phyloP scores from a whole-genome alignment of 1,140 invertebrate genomes.

The Hylaeus anthracinus region DNA sequence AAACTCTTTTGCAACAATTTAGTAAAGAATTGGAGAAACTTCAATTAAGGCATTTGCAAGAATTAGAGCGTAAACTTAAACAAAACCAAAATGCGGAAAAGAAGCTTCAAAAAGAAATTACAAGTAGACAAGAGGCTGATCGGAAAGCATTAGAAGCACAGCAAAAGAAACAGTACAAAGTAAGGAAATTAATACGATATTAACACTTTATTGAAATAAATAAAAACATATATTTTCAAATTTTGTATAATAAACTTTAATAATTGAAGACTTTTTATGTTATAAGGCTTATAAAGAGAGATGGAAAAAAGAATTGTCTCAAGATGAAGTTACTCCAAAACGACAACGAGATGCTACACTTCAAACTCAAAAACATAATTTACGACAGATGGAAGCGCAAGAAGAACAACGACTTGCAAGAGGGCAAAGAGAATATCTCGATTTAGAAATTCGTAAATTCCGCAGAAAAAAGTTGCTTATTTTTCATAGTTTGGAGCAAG shows the following conservation, averaged over 20 bases:
- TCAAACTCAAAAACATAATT: slow-evolving; percentile 95
- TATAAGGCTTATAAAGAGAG: slow-evolving; percentile 93
- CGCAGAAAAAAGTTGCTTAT: slow-evolving; percentile 93
- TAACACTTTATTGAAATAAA: neutral
- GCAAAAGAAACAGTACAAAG: slow-evolving; percentile 98
- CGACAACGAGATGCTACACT: slow-evolving; percentile 94
- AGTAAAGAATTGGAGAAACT: slow-evolving; percentile 95
- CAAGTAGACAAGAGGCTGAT: slow-evolving; percentile 93
- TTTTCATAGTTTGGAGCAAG: slow-evolving; percentile 94
- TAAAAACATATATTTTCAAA: neutral
- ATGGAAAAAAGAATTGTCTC: slow-evolving; percentile 95
- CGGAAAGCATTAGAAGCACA: slow-evolving; percentile 93
- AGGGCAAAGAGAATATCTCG: slow-evolving; percentile 94
- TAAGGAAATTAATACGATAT: slow-evolving; percentile 42
- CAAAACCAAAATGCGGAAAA: slow-evolving; percentile 94
- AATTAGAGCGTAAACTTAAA: slow-evolving; percentile 93
- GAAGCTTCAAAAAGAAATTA: slow-evolving; percentile 96
- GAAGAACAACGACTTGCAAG: slow-evolving; percentile 93
- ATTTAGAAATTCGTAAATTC: slow-evolving; percentile 96
- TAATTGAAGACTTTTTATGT: slow-evolving; percentile 28
- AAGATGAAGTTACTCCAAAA: slow-evolving; percentile 95
- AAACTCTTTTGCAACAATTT: slow-evolving; percentile 93
- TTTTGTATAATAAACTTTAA: slow-evolving; percentile 16
- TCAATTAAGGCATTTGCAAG: slow-evolving; percentile 93
- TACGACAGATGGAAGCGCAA: slow-evolving; percentile 94